Percentiles rank a stretch among this genome's conserved stretches.
Conservation (phyloP, 92 coral and sea anemone species). For the Scolanthus callimorphus region DNA sequence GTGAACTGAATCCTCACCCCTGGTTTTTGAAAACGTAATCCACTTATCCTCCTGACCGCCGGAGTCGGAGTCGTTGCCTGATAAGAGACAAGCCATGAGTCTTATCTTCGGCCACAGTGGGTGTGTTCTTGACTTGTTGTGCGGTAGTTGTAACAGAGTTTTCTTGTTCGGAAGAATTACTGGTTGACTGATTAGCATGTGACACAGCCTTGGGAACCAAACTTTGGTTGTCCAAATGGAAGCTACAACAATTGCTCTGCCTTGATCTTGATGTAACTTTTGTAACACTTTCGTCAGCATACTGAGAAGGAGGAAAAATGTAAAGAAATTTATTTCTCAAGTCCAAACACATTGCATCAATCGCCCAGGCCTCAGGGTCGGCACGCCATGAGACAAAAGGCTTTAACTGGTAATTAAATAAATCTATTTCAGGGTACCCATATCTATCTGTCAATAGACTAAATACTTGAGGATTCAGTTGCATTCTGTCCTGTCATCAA, state of each 20-base stretch:
- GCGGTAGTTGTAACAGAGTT: too few species aligned
- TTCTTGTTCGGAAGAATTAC: too few species aligned
- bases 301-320: constrained; percentile 16
- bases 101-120: too few species aligned
- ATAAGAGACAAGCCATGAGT: constrained; percentile 9
- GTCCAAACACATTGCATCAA: background rate
- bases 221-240: constrained; percentile 9
- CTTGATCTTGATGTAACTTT: background rate
- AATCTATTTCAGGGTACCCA: constrained; percentile 6
- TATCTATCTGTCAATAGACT: too few species aligned
- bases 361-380: constrained; percentile 25
- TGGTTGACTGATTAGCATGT: too few species aligned
- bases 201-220: constrained; percentile 14
- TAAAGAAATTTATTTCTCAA: constrained; percentile 11
- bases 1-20: constrained; percentile 23
- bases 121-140: too few species aligned
- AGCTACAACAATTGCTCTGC: constrained; percentile 6
- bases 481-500: constrained; percentile 19
- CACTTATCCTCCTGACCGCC: constrained; percentile 1
- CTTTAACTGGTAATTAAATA: constrained; percentile 14
- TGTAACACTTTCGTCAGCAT: constrained; percentile 1
- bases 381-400: constrained; percentile 21
- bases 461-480: too few species aligned
- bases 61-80: constrained; percentile 12
- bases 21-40: constrained; percentile 14